Evolutionary conservation across 2,888 invertebrate genomes (phyloP).

Genomic region (Nephrotoma flavescens): DNA sequence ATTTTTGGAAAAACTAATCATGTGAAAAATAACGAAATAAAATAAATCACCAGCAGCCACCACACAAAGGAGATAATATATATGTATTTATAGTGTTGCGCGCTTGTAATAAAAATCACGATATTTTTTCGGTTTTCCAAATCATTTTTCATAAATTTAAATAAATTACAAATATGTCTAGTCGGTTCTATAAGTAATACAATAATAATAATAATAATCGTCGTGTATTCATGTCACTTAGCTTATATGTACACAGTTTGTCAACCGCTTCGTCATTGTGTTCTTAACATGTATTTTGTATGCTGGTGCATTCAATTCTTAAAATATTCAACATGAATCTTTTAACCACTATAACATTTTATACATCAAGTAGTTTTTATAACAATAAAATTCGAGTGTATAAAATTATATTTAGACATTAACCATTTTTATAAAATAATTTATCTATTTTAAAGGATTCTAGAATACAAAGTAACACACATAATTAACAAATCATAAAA

Average conservation of each 20-base stretch:
- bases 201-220: background rate
- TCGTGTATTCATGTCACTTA: background rate
- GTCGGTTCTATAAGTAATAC: background rate
- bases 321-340: background rate
- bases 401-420: background rate
- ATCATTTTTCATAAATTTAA: background rate
- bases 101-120: background rate
- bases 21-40: background rate
- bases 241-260: background rate
- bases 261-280: background rate
- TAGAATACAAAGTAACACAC: background rate
- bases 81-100: background rate
- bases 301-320: background rate
- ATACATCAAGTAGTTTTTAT: too few relatives aligned
- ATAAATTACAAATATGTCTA: background rate
- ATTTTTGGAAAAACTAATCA: background rate
- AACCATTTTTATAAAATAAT: background rate
- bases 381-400: background rate
- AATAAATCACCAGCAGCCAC: background rate
- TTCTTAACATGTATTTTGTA: background rate
- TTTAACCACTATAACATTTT: background rate
- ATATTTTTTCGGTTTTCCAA: background rate
- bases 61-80: background rate
- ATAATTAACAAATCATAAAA: background rate
- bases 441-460: background rate